phyloP scores from a whole-genome alignment of 2,888 invertebrate species.

The Tenthredo livida region DNA sequence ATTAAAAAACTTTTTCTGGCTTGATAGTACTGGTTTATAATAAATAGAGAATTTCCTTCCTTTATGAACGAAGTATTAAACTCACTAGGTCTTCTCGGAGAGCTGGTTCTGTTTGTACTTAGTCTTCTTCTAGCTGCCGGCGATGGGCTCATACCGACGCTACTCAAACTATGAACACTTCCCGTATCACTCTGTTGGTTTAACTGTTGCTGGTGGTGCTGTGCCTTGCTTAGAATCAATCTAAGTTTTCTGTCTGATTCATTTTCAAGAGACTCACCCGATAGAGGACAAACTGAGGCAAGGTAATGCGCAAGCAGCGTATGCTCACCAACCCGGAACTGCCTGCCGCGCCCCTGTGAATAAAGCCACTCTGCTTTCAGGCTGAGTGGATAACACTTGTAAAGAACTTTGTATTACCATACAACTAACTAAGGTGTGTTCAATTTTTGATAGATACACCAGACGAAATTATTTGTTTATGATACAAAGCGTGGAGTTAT shows the following conservation, averaged over 20 bases:
- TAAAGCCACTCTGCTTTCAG: slow-evolving; percentile 97
- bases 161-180: slow-evolving; percentile 69
- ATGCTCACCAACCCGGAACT: slow-evolving; percentile 93
- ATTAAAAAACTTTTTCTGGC: slow-evolving; percentile 12
- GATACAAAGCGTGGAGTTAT: background rate
- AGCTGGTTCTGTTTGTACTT: slow-evolving; percentile 76
- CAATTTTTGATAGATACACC: background rate
- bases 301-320: slow-evolving; percentile 90
- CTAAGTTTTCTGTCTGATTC: slow-evolving; percentile 93
- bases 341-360: slow-evolving; percentile 95
- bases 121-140: slow-evolving; percentile 79
- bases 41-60: slow-evolving; percentile 18
- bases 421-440: background rate
- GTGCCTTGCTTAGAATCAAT: slow-evolving; percentile 93
- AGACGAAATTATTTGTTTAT: background rate
- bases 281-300: slow-evolving; percentile 90
- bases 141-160: slow-evolving; percentile 77
- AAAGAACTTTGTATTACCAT: slow-evolving; percentile 21
- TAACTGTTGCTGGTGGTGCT: slow-evolving; percentile 92
- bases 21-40: slow-evolving; percentile 30
- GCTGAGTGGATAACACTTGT: slow-evolving; percentile 78
- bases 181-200: slow-evolving; percentile 82
- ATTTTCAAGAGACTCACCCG: slow-evolving; percentile 89
- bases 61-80: slow-evolving; percentile 56
- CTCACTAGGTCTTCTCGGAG: slow-evolving; percentile 79